phyloP scores from a whole-genome alignment of 2,113 vertebrate genomes.

The Hippolais icterina region DNA sequence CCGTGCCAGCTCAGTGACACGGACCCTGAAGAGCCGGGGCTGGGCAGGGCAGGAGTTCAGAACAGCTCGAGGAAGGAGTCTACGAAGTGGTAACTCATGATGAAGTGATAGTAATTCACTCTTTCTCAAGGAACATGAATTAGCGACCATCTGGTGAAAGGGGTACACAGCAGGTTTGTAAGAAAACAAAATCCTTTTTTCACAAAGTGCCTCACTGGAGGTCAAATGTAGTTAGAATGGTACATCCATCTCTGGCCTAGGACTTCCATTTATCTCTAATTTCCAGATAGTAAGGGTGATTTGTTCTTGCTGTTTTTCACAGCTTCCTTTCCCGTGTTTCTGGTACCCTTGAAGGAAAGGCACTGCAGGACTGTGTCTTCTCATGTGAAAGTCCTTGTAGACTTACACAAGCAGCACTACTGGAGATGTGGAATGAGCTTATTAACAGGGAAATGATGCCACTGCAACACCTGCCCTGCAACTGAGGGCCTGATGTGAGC shows the following conservation, averaged over 20 bases:
- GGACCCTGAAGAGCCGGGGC: fast-evolving
- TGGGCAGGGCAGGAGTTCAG: fast-evolving
- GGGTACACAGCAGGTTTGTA: fast-evolving
- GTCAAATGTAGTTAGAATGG: background rate
- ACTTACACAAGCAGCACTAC: background rate
- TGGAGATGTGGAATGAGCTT: background rate
- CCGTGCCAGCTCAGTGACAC: fast-evolving
- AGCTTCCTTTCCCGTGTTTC: fast-evolving
- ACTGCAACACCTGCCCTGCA: background rate
- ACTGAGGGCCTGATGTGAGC: background rate
- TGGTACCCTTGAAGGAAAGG: background rate
- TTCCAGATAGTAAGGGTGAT: background rate
- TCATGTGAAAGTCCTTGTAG: fast-evolving
- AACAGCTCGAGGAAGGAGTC: fast-evolving
- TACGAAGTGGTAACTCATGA: fast-evolving
- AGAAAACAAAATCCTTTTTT: background rate
- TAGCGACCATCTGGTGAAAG: fast-evolving
- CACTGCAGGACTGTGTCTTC: fast-evolving
- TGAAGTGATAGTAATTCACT: background rate
- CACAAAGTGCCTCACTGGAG: background rate
- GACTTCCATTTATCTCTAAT: fast-evolving
- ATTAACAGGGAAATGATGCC: background rate
- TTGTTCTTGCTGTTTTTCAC: background rate
- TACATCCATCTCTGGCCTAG: fast-evolving
- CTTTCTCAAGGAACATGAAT: background rate